These are phyloP conservation scores for Orthosia incerta DNA, from an alignment of 2,888 invertebrate genomes.

Conservation along the genomic window DNA sequence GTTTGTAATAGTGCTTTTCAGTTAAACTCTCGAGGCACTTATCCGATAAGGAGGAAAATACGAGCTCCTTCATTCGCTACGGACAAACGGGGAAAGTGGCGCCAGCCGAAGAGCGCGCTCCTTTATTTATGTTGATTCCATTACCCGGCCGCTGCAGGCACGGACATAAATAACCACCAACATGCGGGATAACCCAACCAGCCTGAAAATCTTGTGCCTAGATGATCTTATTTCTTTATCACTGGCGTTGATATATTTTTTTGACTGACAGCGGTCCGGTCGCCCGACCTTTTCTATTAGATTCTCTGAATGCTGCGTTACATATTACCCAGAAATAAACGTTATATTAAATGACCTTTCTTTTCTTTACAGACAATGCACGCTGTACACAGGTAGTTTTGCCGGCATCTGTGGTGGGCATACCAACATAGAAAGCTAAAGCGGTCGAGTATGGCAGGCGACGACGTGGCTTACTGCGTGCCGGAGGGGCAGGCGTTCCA, in stretches of 20 bases:
- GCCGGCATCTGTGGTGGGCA: slow-evolving; percentile 29
- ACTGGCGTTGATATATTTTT: slow-evolving; percentile 35
- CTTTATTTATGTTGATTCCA: slow-evolving; percentile 70
- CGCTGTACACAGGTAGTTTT: slow-evolving; percentile 48
- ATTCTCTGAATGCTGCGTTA: slow-evolving; percentile 34
- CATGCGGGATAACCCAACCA: slow-evolving; percentile 64
- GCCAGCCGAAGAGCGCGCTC: slow-evolving; percentile 49
- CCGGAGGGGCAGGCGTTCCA: slow-evolving; percentile 91
- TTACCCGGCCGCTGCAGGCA: slow-evolving; percentile 63
- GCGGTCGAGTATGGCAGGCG: slow-evolving; percentile 69
- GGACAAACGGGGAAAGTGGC: slow-evolving; percentile 54
- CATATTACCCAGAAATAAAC: slow-evolving; percentile 25
- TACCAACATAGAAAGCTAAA: slow-evolving; percentile 48
- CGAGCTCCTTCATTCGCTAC: slow-evolving; percentile 39
- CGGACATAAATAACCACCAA: slow-evolving; percentile 69
- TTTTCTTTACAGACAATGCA: slow-evolving; percentile 62
- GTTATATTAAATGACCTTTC: slow-evolving; percentile 42
- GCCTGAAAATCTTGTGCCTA: slow-evolving; percentile 56
- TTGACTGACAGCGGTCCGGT: slow-evolving; percentile 57
- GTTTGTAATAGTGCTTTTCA: slow-evolving; percentile 46
- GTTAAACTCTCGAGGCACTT: slow-evolving; percentile 46
- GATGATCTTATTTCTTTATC: slow-evolving; percentile 41
- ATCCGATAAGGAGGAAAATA: slow-evolving; percentile 51
- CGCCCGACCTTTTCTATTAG: slow-evolving; percentile 35
- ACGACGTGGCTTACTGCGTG: slow-evolving; percentile 86